Base-by-base conservation (phyloP, 2,888 invertebrate species). In the Neoascia interrupta region DNA sequence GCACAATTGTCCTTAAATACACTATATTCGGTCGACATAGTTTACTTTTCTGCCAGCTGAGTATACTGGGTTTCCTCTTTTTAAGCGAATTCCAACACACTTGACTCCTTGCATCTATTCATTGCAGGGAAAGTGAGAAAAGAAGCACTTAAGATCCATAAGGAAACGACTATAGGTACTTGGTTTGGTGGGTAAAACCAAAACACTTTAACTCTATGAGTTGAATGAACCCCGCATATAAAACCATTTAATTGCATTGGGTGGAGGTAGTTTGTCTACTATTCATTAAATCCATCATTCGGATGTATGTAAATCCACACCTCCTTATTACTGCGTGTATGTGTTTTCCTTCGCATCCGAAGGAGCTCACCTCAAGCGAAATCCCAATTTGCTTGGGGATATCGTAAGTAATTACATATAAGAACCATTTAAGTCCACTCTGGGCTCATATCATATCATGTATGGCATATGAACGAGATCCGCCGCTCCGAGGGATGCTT, bases 361-460 rank as follows among this genome's bases (percentile, higher is more conserved):
- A 23, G 60, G 23, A 23, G 10, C 47, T 49, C 28, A 51, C 54
- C 43, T 61, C 41, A 6, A 60, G 54, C 31, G 37, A 60, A 66
- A 45, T 72, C 60, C 53, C 58, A 75, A 75, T 76, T 72, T 76
- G 23, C 64, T 18, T n/a, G n/a, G 31, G 53, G 76, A 54, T 66
- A 73, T 64, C 76, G 64, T 66, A 64, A 72, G 73, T 73, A 68
- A 79, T 79, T 73, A 45, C 61, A 73, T 56, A 54, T 68, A 79
- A 79, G 79, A 73, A 73, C 73, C 72, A 72, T 76, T 76, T 72
- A 76, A 76, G 72, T 76, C 64, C 64, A 76, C 64, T 76, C 31
- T 43, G 49, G 51, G 49, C 63, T 31, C 36, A 41, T 26, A 47
- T 47, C 28, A 5, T 19, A 28, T 26, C 49, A 72, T 26, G 15